Conservation (phyloP, 2,113 vertebrate genomes). For the Loxodonta africana region DNA sequence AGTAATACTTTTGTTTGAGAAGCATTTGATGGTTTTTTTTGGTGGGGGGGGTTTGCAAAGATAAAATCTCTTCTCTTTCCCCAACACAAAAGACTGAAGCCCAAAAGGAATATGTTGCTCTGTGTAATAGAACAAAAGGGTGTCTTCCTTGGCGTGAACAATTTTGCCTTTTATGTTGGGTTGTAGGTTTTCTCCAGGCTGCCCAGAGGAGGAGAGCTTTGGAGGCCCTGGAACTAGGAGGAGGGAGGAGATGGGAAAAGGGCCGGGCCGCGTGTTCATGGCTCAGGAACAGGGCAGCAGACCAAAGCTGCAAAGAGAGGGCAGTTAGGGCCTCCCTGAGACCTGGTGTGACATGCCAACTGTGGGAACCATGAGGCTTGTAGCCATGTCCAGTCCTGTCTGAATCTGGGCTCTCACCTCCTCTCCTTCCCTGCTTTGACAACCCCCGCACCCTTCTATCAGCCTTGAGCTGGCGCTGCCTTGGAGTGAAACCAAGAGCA, state of each 20-base stretch:
- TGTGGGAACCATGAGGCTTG: neutral
- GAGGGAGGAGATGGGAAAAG: neutral
- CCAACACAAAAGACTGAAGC: neutral
- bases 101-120: neutral
- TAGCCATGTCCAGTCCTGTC: neutral
- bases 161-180: neutral
- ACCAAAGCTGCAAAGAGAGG: neutral
- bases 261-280: too few relatives aligned
- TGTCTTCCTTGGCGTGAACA: neutral
- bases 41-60: neutral
- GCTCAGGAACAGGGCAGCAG: neutral
- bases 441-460: neutral
- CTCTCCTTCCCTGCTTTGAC: neutral
- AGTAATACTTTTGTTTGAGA: neutral
- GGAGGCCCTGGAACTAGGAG: neutral
- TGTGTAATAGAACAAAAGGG: neutral
- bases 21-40: neutral
- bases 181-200: neutral
- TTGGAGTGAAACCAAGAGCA: neutral
- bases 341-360: neutral
- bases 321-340: neutral
- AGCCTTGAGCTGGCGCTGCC: neutral
- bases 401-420: neutral
- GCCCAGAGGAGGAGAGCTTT: neutral
- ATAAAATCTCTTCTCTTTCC: neutral